Conservation (phyloP, 2,888 invertebrate genomes). For the Apamea crenata region DNA sequence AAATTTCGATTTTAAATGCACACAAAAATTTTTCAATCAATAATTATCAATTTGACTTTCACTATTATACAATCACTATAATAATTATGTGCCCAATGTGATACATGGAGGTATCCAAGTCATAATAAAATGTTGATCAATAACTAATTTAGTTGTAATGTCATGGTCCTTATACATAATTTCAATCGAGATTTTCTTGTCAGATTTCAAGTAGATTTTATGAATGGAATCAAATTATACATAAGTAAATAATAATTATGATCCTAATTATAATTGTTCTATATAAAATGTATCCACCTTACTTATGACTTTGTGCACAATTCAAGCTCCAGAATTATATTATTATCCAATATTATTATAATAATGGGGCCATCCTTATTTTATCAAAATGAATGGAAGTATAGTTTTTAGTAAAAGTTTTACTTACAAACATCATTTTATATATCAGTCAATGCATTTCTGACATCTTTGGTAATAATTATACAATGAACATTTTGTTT, state of each 20-base stretch:
- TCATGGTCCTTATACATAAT: slow-evolving; percentile 86
- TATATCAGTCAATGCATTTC: slow-evolving; percentile 78
- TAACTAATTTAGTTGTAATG: slow-evolving; percentile 80
- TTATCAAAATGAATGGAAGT: slow-evolving; percentile 78
- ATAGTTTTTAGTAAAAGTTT: slow-evolving; percentile 70
- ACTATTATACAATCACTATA: slow-evolving; percentile 77
- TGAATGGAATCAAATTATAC: slow-evolving; percentile 63
- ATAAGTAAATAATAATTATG: slow-evolving; percentile 64
- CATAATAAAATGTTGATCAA: slow-evolving; percentile 89
- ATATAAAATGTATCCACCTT: slow-evolving; percentile 72
- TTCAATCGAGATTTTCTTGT: slow-evolving; percentile 76
- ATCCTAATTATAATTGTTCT: slow-evolving; percentile 70
- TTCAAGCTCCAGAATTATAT: slow-evolving; percentile 78
- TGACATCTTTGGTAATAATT: slow-evolving; percentile 86
- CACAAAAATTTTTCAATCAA: slow-evolving; percentile 53
- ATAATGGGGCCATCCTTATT: slow-evolving; percentile 76
- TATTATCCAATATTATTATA: slow-evolving; percentile 70
- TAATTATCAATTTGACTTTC: slow-evolving; percentile 77
- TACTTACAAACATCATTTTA: slow-evolving; percentile 74
- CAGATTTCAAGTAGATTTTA: slow-evolving; percentile 67
- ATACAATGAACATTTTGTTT: slow-evolving; percentile 71
- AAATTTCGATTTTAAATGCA: slow-evolving; percentile 59
- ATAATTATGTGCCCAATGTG: slow-evolving; percentile 79
- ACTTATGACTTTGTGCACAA: slow-evolving; percentile 85
- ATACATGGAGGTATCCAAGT: slow-evolving; percentile 78